Evolutionary conservation across 2,888 invertebrate species (phyloP), one percentile per base, ranked within the genome.

Genomic region (Dorcus hopei): DNA sequence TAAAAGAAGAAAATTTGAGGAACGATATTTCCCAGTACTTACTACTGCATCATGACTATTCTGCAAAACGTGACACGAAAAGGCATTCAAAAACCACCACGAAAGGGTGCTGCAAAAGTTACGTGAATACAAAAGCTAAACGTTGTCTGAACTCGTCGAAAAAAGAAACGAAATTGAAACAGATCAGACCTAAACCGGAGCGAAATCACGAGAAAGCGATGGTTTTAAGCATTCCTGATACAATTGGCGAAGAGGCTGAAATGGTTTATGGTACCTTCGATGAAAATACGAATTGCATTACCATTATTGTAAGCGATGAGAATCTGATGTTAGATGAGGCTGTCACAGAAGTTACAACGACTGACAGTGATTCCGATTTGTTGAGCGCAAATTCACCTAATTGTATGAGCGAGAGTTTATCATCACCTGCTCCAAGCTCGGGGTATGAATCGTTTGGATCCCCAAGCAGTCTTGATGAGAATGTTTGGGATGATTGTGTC

Each of bases 401-500:
- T 49, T 52, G 23, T 14, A 38, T 58, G 38, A 42, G 49, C 9
- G 38, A 43, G 8, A 42, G 47, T 5, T 41, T 39, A 23, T 56
- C 50, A 6, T 56, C 58, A 16, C 59, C 59, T 1, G 43, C 59
- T n/a, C 84, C 85, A n/a, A 87, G 88, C 72, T 80, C 81, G 67
- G 87, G 87, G 2, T 88, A 88, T 68, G 87, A 87, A 71, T 87
- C 87, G 0, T 78, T 86, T 47, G 85, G 81, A 61, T 87, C 88
- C 0, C 87, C 87, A 2, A 62, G 26, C 26, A 33, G 65, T 49
- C 70, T 71, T 65, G 64, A 77, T 16, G 73, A 76, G 3, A 88
- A 89, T 72, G 81, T 87, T 70, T 90, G 89, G 89, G 87, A 88
- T 72, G 87, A 86, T 72, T 87, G 87, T 68, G 86, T 91, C 69